Base-by-base conservation (phyloP, 2,888 invertebrate species). In the Gerris lacustris region DNA sequence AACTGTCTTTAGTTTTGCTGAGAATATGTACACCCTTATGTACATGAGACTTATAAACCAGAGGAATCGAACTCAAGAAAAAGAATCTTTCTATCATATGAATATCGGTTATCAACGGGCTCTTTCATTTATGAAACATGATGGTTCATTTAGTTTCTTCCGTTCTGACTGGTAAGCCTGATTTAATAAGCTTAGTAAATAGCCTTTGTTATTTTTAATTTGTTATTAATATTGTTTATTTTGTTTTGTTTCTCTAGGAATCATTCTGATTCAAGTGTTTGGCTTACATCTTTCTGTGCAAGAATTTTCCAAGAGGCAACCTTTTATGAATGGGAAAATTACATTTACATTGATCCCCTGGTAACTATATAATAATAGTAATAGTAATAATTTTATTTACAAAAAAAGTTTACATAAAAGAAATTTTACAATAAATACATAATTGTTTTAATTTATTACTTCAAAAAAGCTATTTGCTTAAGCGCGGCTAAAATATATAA, bases 251-350 rank as follows among this genome's bases (percentile, higher is more conserved):
- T 74, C 77, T 79, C 44, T 77, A 88, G 88, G 88, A 92, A 93
- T 78, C 91, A 92, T 78, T 93, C 94, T 0, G 85, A 86, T 0
- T 87, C 93, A 0, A 93, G 93, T 55, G 93, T 94, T 0, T 94
- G 96, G 95, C 80, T 96, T 74, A 96, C 97, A 0, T 91, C 96
- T 0, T 96, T 93, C 81, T 92, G 92, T 78, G 90, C 92, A 0
- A 86, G 92, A 75, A 86, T 92, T 68, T 89, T 97, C 79, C 91
- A 94, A 80, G 93, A 94, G 78, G 96, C 95, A 0, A 91, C 91
- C 62, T 95, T 95, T 81, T 94, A 95, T 78, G 96, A 97, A 80
- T 97, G 96, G 96, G 96, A 96, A 82, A 94, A 95, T 80, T 94
- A 89, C 78, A 88, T 97, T 70, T 97, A 93, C 81, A 94, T 97